phyloP scores from a whole-genome alignment of 2,888 invertebrate genomes.

The Osmoderma eremita region DNA sequence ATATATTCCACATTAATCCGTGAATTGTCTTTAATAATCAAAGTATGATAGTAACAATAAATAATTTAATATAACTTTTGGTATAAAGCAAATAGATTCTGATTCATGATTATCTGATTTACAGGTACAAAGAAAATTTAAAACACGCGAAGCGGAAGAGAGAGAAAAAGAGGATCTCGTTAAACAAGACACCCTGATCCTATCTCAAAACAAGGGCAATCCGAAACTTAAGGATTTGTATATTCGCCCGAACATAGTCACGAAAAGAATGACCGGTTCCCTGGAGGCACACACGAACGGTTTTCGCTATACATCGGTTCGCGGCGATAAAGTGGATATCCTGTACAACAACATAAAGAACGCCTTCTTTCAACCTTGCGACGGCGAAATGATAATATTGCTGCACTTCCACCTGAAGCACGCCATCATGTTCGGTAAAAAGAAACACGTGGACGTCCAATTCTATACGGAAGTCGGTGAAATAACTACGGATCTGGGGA shows the following conservation, averaged over 20 bases:
- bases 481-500: conserved; percentile 98
- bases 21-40: too few relatives aligned
- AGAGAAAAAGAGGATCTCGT: conserved; percentile 98
- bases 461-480: conserved; percentile 99
- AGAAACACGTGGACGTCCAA: conserved; percentile 98
- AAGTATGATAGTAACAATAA: too few relatives aligned
- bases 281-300: conserved; percentile 97
- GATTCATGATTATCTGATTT: too few relatives aligned
- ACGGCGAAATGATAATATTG: conserved; percentile 98
- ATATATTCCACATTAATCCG: too few relatives aligned
- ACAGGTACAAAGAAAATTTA: conserved; percentile 90
- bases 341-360: conserved; percentile 99
- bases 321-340: conserved; percentile 99
- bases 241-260: conserved; percentile 98
- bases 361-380: conserved; percentile 99
- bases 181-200: conserved; percentile 94
- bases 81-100: too few relatives aligned
- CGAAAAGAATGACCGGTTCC: conserved; percentile 92
- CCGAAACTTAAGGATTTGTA: conserved; percentile 97
- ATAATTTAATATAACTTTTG: too few relatives aligned
- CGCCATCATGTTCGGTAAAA: conserved; percentile 98
- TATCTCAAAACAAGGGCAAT: conserved; percentile 96
- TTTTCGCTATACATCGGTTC: conserved; percentile 96
- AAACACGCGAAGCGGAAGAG: conserved; percentile 98
- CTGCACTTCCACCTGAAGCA: conserved; percentile 99